These are phyloP conservation scores for Falco peregrinus DNA, from an alignment of 2,797 vertebrate species.

Conservation along the genomic window DNA sequence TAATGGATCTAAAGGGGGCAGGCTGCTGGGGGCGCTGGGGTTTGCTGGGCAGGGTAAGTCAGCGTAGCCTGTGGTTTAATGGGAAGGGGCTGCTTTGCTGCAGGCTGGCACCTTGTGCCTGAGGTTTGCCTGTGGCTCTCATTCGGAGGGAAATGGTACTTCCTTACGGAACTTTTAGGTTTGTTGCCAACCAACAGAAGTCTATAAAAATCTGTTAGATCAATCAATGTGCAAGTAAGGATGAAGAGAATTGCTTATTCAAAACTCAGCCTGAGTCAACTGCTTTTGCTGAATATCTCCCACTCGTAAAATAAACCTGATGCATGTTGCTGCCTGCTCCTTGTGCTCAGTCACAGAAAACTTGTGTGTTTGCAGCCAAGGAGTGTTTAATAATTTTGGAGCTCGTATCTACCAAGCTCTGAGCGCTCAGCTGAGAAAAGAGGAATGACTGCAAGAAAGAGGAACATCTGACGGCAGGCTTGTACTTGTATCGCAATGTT, in stretches of 20 bases:
- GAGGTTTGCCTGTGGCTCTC: rapidly evolving
- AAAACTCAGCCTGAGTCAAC: background rate
- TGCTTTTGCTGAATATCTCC: background rate
- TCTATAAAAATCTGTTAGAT: background rate
- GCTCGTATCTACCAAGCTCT: rapidly evolving
- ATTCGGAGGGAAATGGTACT: background rate
- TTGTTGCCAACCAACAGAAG: background rate
- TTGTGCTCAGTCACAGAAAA: background rate
- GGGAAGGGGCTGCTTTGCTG: background rate
- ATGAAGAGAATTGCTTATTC: background rate
- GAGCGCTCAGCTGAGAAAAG: background rate
- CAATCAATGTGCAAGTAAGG: background rate
- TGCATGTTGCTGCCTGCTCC: background rate
- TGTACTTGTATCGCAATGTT: rapidly evolving
- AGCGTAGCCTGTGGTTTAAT: rapidly evolving
- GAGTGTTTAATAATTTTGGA: background rate
- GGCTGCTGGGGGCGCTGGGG: background rate
- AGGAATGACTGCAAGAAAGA: background rate
- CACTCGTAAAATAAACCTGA: background rate
- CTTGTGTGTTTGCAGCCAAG: rapidly evolving
- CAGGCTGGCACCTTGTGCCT: background rate
- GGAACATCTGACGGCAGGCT: background rate
- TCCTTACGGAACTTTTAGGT: background rate
- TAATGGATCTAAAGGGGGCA: background rate
- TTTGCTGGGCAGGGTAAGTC: background rate